phyloP scores from a whole-genome alignment of 2,888 invertebrate genomes.

The Phasia obesa region DNA sequence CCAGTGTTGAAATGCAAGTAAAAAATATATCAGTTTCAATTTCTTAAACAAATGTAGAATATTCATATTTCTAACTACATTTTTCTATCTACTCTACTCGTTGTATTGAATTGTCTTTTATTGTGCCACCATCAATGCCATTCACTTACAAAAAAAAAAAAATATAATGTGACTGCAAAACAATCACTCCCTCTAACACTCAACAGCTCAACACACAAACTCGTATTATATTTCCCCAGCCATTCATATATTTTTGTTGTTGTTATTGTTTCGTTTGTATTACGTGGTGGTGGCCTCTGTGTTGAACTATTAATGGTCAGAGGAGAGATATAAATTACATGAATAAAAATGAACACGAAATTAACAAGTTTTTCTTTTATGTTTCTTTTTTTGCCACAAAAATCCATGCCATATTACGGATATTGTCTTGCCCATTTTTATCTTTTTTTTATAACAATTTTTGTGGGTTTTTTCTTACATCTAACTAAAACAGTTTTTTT shows the following conservation, averaged over 20 bases:
- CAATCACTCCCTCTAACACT: conserved; percentile 59
- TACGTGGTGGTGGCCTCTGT: conserved; percentile 50
- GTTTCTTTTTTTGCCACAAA: conserved; percentile 56
- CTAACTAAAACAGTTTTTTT: conserved; percentile 15
- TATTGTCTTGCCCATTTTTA: conserved; percentile 53
- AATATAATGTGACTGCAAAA: conserved; percentile 12
- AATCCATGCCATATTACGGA: conserved; percentile 22
- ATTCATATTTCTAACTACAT: conserved; percentile 21
- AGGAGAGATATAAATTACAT: conserved; percentile 58
- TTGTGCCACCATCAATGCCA: conserved; percentile 55
- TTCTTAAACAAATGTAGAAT: conserved; percentile 36
- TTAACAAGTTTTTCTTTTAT: conserved; percentile 38
- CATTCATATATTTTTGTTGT: conserved; percentile 47
- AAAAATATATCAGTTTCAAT: conserved; percentile 15
- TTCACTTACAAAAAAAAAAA: conserved; percentile 39
- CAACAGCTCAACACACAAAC: background rate
- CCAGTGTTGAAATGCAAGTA: too few species aligned
- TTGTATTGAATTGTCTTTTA: conserved; percentile 50
- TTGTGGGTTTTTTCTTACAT: background rate
- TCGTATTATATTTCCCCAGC: conserved; percentile 47
- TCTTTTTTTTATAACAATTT: conserved; percentile 27
- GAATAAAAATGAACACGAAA: background rate
- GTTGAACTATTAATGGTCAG: conserved; percentile 57
- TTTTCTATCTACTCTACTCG: too few species aligned
- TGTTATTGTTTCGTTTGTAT: conserved; percentile 30